phyloP scores from a whole-genome alignment of 64 coral and sea anemone genomes.

The Pachyseris speciosa region DNA sequence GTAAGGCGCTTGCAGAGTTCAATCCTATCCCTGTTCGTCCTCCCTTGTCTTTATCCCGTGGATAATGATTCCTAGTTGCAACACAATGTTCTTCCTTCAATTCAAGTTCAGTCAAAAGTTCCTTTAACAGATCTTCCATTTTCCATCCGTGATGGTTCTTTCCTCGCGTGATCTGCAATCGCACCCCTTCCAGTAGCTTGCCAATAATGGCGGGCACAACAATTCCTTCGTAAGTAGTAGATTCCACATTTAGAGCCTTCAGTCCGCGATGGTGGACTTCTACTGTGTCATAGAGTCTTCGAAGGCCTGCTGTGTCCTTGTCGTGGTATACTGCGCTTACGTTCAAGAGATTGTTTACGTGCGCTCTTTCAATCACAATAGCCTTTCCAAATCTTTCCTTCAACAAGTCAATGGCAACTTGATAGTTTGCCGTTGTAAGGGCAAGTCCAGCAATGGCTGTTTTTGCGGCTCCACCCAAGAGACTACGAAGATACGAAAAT shows the following conservation, averaged over 20 bases:
- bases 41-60: no score
- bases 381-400: constrained; percentile 14
- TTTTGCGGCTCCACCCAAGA: not conserved
- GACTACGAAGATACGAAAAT: not conserved
- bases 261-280: constrained; percentile 27
- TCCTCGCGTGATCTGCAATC: constrained; percentile 43
- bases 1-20: not conserved
- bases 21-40: not conserved
- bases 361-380: not conserved
- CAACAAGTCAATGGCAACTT: constrained; percentile 2
- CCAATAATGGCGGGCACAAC: constrained; percentile 24
- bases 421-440: constrained; percentile 26
- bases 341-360: constrained; percentile 17
- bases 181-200: constrained; percentile 33
- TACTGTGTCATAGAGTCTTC: not conserved
- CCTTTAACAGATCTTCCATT: constrained; percentile 24
- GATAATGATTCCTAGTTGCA: no score
- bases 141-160: constrained; percentile 7
- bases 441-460: constrained; percentile 12
- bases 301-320: not conserved
- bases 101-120: constrained; percentile 41
- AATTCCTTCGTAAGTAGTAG: not conserved
- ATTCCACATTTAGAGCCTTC: not conserved
- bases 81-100: constrained; percentile 36
- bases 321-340: not conserved